Conservation (phyloP, 2,797 vertebrate species). For the Pagetopsis macropterus region DNA sequence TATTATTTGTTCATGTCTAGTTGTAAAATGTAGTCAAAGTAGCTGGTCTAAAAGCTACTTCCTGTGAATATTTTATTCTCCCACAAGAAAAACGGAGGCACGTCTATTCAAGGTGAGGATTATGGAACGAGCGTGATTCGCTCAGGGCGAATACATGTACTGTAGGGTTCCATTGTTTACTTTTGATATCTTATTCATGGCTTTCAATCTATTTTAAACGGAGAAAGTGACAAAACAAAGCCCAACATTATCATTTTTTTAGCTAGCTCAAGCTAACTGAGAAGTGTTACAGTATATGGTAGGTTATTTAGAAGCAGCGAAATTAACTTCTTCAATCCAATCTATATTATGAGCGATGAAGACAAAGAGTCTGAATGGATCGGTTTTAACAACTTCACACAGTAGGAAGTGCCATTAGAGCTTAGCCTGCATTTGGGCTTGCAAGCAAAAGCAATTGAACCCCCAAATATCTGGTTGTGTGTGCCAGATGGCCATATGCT, state of each 20-base stretch:
- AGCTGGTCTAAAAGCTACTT: constrained; percentile 68
- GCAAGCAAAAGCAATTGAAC: constrained; percentile 64
- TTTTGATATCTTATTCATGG: constrained; percentile 28
- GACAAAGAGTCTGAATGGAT: constrained; percentile 42
- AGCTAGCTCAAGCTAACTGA: too few relatives aligned
- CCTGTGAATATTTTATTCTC: constrained; percentile 76
- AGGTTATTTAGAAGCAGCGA: constrained; percentile 20
- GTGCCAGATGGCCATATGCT: constrained; percentile 75
- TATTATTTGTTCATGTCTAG: constrained; percentile 61
- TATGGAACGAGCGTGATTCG: constrained; percentile 11
- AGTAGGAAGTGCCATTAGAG: constrained; percentile 52
- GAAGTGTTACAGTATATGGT: not conserved
- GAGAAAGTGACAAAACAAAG: constrained; percentile 23
- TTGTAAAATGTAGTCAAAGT: constrained; percentile 74
- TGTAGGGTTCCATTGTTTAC: too few relatives aligned
- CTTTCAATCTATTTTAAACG: constrained; percentile 13
- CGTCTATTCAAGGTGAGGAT: constrained; percentile 28
- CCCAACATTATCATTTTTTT: not conserved
- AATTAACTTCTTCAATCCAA: constrained; percentile 34
- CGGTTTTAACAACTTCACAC: constrained; percentile 55
- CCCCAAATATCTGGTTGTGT: constrained; percentile 69
- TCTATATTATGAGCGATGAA: constrained; percentile 27
- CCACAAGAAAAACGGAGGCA: constrained; percentile 38
- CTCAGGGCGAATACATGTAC: not conserved
- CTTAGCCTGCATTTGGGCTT: constrained; percentile 65